These are phyloP conservation scores for Coregonus suidteri DNA, from an alignment of 2,797 vertebrate species.

Conservation along the genomic window DNA sequence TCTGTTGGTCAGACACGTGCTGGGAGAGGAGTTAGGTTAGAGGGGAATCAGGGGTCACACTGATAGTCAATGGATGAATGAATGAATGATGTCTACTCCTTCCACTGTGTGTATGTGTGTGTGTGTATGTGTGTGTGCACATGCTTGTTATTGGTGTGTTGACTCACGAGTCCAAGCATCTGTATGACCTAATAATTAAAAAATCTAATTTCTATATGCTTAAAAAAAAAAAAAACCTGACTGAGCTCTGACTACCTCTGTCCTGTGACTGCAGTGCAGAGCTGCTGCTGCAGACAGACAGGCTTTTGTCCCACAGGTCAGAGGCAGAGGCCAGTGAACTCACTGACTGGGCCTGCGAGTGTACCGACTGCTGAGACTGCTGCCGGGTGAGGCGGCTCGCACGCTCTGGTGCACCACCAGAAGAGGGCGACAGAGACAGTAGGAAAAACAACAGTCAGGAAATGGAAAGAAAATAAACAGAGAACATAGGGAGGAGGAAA, in stretches of 20 bases:
- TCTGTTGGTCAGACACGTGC: background rate
- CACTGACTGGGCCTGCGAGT: constrained; percentile 60
- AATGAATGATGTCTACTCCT: background rate
- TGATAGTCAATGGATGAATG: background rate
- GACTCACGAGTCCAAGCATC: background rate
- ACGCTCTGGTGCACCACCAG: constrained; percentile 39
- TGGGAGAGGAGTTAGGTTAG: background rate
- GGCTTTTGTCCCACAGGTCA: constrained; percentile 33
- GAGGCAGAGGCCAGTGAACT: constrained; percentile 6
- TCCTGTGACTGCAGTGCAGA: constrained; percentile 32
- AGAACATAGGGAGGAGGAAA: background rate
- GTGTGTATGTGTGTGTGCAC: constrained; percentile 35
- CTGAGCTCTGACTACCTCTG: constrained; percentile 2
- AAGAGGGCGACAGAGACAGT: constrained; percentile 35
- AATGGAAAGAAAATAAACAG: background rate
- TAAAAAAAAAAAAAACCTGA: background rate
- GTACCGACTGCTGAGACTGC: constrained; percentile 56
- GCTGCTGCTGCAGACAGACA: constrained; percentile 31
- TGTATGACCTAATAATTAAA: background rate
- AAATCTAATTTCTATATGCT: background rate
- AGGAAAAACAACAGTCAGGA: background rate
- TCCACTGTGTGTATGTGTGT: too few species aligned
- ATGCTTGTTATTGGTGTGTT: background rate
- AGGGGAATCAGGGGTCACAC: background rate
- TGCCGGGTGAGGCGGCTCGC: background rate